These are phyloP conservation scores for Sacculina carcini DNA, from an alignment of 2,888 invertebrate species.

Conservation along the genomic window DNA sequence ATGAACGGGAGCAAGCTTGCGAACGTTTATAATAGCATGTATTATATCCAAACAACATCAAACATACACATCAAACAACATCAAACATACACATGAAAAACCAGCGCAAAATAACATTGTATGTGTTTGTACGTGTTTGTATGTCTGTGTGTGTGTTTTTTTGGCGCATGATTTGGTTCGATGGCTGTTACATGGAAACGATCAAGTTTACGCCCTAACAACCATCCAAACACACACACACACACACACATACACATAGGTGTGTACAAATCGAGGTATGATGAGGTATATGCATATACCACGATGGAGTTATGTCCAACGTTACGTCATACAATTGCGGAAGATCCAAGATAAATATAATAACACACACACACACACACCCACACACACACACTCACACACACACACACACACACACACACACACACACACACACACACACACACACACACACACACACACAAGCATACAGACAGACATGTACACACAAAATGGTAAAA, in stretches of 20 bases:
- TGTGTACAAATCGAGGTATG: not conserved
- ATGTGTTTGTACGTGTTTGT: not conserved
- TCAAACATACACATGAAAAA: not conserved
- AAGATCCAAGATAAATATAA: too few species aligned
- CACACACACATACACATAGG: not conserved
- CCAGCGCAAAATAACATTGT: not conserved
- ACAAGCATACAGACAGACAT: too few species aligned
- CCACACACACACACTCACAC: too few species aligned
- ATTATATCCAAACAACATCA: not conserved
- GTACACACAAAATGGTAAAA: not conserved
- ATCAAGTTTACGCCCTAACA: not conserved
- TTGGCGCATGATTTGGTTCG: not conserved
- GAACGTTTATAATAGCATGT: not conserved
- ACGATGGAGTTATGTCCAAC: not conserved
- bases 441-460: not conserved
- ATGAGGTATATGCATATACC: not conserved
- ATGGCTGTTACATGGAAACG: not conserved
- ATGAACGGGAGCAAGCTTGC: not conserved
- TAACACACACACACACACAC: too few species aligned
- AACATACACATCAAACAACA: not conserved
- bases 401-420: not conserved
- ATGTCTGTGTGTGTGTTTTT: not conserved
- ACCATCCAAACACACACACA: not conserved
- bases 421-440: not conserved
- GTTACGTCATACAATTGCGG: not conserved